Evolutionary conservation across 2,113 vertebrate species (phyloP), one percentile per base, ranked within the genome.

Genomic region (Physeter macrocephalus): DNA sequence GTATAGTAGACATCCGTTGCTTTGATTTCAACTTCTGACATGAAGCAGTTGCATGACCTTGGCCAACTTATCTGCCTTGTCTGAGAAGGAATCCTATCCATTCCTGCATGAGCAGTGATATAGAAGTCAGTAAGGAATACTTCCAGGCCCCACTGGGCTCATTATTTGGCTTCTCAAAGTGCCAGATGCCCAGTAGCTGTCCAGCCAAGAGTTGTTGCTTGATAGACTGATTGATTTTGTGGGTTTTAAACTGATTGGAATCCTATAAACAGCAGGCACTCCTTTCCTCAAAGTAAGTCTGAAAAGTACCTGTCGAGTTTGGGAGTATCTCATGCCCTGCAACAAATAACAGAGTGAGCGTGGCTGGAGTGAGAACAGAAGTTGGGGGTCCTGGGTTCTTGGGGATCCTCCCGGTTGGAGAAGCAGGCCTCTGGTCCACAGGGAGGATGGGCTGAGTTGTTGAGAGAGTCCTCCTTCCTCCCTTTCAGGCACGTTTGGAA

Each of bases 341-440:
- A 78, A 13, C 0, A 54, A 62, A 82, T 54, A 62, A 66, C 23
- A 6, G 20, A 41, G 39, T 46, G 15, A 69, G 36, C 0, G 0
- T 36, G 2, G 14, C 29, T 72, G 5, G 39, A 41, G 17, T 0
- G 0, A 34, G 49, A 69, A 17, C 1, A 29, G 54, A 61, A 54
- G 3, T 4, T 0, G 12, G 29, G n/a, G 5, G 21, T 39, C 15
- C 15, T 23, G 18, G 15, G 29, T 39, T 8, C 27, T 0, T 31
- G 46, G 46, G n/a, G 5, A 34, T 29, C 4, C 9, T 78, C n/a
- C 27, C 4, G 0, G 18, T 1, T 31, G 34, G 15, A 80, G 52
- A 39, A 1, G 18, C 7, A 15, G 20, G 49, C 1, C 27, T 34
- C 41, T 6, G 4, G 21, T 6, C 8, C n/a, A 10, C 3, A 41